Evolutionary conservation across 2,888 invertebrate genomes (phyloP).

Genomic region (Holacanthella duospinosa): DNA sequence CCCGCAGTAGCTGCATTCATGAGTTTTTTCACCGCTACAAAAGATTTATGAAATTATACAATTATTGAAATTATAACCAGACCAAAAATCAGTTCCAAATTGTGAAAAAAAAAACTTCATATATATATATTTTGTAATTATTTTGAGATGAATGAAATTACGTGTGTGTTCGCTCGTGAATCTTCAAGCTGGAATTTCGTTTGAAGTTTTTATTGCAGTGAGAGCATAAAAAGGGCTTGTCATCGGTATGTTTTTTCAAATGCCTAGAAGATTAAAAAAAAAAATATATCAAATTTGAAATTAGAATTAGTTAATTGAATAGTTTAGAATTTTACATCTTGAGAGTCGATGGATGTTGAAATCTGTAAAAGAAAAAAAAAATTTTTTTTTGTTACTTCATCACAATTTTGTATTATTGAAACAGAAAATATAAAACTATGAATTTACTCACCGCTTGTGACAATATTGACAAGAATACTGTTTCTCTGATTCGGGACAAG

Average conservation of each 20-base stretch:
- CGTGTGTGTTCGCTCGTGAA: background rate
- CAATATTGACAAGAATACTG: background rate
- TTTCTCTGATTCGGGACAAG: background rate
- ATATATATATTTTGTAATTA: no score
- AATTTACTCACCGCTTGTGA: background rate
- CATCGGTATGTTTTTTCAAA: background rate
- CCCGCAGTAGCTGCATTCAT: background rate
- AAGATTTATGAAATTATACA: no score
- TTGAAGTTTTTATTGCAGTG: background rate
- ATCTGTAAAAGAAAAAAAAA: background rate
- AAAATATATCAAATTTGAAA: no score
- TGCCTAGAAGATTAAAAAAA: no score
- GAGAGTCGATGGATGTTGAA: background rate
- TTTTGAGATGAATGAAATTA: no score
- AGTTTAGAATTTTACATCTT: background rate
- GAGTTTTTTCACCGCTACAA: slow-evolving; percentile 2
- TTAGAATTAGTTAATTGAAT: background rate
- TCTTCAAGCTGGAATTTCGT: slow-evolving; percentile 1
- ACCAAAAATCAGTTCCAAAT: no score
- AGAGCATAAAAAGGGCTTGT: background rate
- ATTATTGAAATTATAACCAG: no score
- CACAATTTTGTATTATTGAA: no score
- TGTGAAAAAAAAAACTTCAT: no score
- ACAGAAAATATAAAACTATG: no score
- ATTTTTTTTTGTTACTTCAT: no score